phyloP scores from a whole-genome alignment of 2,888 invertebrate genomes.

The Drosophila ochracea region DNA sequence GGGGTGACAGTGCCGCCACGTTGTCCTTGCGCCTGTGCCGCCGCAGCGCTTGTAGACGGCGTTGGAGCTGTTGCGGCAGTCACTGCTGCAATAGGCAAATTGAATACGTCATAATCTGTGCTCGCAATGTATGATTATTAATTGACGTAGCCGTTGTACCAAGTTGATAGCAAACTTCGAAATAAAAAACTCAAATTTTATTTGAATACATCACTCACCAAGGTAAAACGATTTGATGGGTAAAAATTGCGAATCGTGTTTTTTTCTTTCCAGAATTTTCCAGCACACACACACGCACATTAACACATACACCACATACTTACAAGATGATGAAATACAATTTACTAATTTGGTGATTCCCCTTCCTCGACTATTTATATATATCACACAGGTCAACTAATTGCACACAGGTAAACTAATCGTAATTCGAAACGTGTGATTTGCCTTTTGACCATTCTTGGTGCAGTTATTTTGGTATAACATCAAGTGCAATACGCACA shows the following conservation, averaged over 20 bases:
- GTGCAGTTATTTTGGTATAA: background rate
- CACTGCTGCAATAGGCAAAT: slow-evolving; percentile 8
- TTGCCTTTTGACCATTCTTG: background rate
- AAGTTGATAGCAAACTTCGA: too few relatives aligned
- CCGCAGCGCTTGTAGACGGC: slow-evolving; percentile 22
- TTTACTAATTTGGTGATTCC: slow-evolving; percentile 1
- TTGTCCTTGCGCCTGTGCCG: slow-evolving; percentile 1
- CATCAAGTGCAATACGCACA: background rate
- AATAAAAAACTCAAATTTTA: too few relatives aligned
- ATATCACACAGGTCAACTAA: background rate
- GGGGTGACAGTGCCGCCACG: background rate
- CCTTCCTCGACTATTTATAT: background rate
- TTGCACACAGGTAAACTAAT: too few relatives aligned
- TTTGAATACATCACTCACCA: too few relatives aligned
- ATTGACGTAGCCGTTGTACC: background rate
- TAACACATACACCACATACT: background rate
- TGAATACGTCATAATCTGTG: background rate
- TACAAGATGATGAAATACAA: background rate
- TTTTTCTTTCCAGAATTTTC: background rate
- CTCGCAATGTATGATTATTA: background rate
- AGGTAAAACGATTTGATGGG: background rate
- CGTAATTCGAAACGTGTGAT: background rate
- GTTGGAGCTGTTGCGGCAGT: slow-evolving; percentile 2
- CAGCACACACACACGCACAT: background rate
- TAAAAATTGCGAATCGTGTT: background rate